Percentiles rank a stretch among this genome's conserved stretches.
phyloP scores from a whole-genome alignment of 2,888 invertebrate genomes.

The Cerastis rubricosa region DNA sequence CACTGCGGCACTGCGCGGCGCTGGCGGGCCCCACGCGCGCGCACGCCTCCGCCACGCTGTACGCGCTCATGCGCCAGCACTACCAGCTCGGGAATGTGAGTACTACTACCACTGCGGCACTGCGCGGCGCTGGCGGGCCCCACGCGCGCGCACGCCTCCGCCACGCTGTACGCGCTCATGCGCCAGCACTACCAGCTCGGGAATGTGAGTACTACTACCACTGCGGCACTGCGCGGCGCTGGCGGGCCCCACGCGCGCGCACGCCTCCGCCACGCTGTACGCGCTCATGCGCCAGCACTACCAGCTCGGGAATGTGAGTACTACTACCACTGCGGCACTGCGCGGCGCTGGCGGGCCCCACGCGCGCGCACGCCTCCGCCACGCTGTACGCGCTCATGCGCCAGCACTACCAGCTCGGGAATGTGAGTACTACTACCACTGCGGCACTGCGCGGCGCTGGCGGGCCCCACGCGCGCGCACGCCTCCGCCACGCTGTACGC shows the following conservation, averaged over 20 bases:
- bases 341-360: no score
- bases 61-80: slow-evolving; percentile 98
- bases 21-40: slow-evolving; percentile 96
- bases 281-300: slow-evolving; percentile 99
- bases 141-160: slow-evolving; percentile 97
- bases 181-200: slow-evolving; percentile 98
- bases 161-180: slow-evolving; percentile 98
- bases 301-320: slow-evolving; percentile 97
- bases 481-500: slow-evolving; percentile 98
- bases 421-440: slow-evolving; percentile 91
- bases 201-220: slow-evolving; percentile 92
- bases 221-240: no score
- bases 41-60: slow-evolving; percentile 98
- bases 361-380: slow-evolving; percentile 98
- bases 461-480: slow-evolving; percentile 96
- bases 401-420: slow-evolving; percentile 98
- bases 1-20: no score
- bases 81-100: slow-evolving; percentile 98
- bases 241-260: slow-evolving; percentile 96
- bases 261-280: slow-evolving; percentile 98
- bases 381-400: slow-evolving; percentile 98
- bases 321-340: no score
- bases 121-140: no score
- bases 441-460: no score
- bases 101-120: neutral